These are phyloP conservation scores for Macquaria ambigua DNA, from an alignment of 2,113 vertebrate genomes.

Conservation along the genomic window DNA sequence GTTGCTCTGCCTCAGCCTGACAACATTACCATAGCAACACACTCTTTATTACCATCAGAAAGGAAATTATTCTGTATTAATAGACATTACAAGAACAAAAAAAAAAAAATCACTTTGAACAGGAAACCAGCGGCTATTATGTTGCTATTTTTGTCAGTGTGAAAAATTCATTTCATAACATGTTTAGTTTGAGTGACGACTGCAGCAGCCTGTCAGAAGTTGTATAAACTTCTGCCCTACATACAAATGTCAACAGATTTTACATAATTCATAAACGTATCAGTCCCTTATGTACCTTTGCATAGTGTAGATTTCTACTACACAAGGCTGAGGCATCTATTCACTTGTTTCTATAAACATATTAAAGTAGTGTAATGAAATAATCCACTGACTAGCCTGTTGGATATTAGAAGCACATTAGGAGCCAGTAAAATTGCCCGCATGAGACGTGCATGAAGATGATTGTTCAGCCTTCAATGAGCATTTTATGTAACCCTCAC, in stretches of 20 bases:
- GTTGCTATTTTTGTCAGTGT: slow-evolving; percentile 33
- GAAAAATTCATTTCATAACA: not conserved
- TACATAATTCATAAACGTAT: not conserved
- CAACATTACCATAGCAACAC: slow-evolving; percentile 74
- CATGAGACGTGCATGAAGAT: not conserved
- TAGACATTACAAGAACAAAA: slow-evolving; percentile 60
- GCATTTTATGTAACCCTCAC: slow-evolving; percentile 2
- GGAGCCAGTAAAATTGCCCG: not conserved
- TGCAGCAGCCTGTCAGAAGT: not conserved
- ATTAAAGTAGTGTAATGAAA: not conserved
- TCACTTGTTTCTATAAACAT: not conserved
- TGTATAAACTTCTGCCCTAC: not conserved
- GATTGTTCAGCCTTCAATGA: not conserved
- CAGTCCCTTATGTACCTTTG: not conserved
- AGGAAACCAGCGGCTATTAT: slow-evolving; percentile 52
- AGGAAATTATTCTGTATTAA: slow-evolving; percentile 76
- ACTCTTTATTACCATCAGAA: slow-evolving; percentile 72
- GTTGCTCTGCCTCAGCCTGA: slow-evolving; percentile 59
- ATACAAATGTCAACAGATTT: not conserved
- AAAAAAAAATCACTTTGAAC: slow-evolving; percentile 53
- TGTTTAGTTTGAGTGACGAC: not conserved
- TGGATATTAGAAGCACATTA: not conserved
- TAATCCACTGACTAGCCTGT: not conserved
- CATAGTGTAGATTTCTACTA: not conserved
- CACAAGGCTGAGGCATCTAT: not conserved